phyloP scores from a whole-genome alignment of 1,140 invertebrate species.

The Micrasema longulum region DNA sequence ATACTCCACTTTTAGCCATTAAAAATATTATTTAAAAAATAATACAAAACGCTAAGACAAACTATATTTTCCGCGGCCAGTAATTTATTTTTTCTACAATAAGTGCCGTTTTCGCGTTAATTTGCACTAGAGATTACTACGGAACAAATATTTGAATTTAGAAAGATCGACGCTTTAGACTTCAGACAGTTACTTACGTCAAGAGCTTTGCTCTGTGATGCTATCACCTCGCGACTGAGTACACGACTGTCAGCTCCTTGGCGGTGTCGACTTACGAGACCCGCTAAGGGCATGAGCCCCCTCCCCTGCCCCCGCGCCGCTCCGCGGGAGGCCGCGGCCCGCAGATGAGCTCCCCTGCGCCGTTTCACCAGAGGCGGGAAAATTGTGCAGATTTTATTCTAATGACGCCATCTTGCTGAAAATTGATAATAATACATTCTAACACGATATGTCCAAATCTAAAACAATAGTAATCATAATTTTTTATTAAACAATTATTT shows the following conservation, averaged over 20 bases:
- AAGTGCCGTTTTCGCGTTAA: background rate
- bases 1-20: slow-evolving; percentile 9
- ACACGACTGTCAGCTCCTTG: slow-evolving; percentile 46
- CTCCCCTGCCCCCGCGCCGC: slow-evolving; percentile 9
- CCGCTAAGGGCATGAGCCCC: slow-evolving; percentile 51
- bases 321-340: slow-evolving; percentile 6
- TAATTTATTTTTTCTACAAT: background rate
- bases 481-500: too few relatives aligned
- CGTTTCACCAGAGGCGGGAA: slow-evolving; percentile 26
- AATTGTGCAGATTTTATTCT: slow-evolving; percentile 3
- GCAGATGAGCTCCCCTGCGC: slow-evolving; percentile 25
- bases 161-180: slow-evolving; percentile 24
- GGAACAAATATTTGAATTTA: slow-evolving; percentile 8
- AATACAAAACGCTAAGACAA: background rate
- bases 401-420: slow-evolving; percentile 6
- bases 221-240: slow-evolving; percentile 50
- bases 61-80: background rate
- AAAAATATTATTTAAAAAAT: background rate
- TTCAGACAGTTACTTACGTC: slow-evolving; percentile 46
- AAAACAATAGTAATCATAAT: too few relatives aligned
- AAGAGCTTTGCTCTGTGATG: slow-evolving; percentile 48
- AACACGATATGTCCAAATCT: too few relatives aligned
- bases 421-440: slow-evolving; percentile 14
- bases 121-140: background rate
- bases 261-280: slow-evolving; percentile 52